Base-by-base conservation (phyloP, 2,797 vertebrate genomes). In the Prunella strophiata region DNA sequence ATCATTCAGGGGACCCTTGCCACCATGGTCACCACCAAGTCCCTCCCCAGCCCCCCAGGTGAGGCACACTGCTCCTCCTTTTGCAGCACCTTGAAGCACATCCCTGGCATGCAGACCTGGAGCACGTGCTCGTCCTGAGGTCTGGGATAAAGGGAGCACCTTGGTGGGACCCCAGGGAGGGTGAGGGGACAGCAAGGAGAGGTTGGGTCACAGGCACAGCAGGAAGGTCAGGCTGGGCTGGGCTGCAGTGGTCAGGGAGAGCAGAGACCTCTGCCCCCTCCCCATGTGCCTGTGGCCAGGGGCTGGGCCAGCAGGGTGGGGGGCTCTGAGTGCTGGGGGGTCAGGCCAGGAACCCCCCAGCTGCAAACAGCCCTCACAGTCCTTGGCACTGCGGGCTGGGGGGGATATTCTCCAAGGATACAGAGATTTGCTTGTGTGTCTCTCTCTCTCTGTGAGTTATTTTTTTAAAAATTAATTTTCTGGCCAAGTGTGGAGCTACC, bases 321-420 rank as follows among this genome's bases (percentile, higher is more conserved):
- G 52, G 38, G 3, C 38, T 61, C 52, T 40, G 18, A 34, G 54
- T 42, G 34, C 34, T 34, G 34, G 34, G 34, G 34, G 34, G 34
- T 34, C 34, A 34, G 34, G 34, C 45, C 54, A 70, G 54, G 40
- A 68, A 13, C 29, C 19, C 40, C n/a, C 43, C 47, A 71, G 51
- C 32, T 1, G 0, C 55, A 26, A 43, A 30, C 0, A 0, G 30
- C 5, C 1, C 42, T 45, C 29, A 13, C 0, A 0, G 9, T 4
- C 1, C 1, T 45, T 11, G n/a, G 48, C 38, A 26, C 29, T 15
- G 61, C 0, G 0, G 45, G 58, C 47, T 47, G 51, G 40, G 25
- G 20, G 7, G 19, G 38, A 43, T 25, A 3, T 87, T 82, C 68
- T 51, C 25, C 77, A 50, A 50, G 57, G 74, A 17, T 13, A 26